phyloP scores from a whole-genome alignment of 2,888 invertebrate genomes.

The Dolichomitus sp. region DNA sequence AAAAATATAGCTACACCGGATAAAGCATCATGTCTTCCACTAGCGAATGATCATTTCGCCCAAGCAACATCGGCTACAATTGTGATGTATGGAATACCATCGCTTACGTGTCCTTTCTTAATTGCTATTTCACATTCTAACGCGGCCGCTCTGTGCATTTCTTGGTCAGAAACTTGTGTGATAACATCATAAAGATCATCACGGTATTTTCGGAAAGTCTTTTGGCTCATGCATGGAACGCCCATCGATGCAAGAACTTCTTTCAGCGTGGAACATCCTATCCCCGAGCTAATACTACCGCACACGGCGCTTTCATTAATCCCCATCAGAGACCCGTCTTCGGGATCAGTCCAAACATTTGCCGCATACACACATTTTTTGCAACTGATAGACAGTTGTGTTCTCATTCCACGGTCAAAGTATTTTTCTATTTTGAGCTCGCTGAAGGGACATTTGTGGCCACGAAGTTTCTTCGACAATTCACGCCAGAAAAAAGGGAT shows the following conservation, averaged over 20 bases:
- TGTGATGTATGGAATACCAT: slow-evolving; percentile 51
- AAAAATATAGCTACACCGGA: slow-evolving; percentile 51
- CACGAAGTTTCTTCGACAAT: too few species aligned
- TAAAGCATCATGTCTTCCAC: slow-evolving; percentile 47
- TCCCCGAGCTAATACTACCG: slow-evolving; percentile 18
- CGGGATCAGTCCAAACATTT: neutral
- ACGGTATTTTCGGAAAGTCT: slow-evolving; percentile 30
- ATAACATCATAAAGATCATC: slow-evolving; percentile 6
- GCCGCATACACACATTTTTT: neutral
- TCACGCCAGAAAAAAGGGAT: too few species aligned
- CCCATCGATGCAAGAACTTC: slow-evolving; percentile 33
- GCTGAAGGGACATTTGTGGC: slow-evolving; percentile 11
- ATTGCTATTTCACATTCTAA: slow-evolving; percentile 28
- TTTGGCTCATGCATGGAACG: slow-evolving; percentile 32
- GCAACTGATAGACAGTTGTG: slow-evolving; percentile 13
- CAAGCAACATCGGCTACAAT: slow-evolving; percentile 58
- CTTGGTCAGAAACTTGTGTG: neutral
- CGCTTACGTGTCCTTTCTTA: slow-evolving; percentile 8
- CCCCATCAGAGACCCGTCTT: neutral
- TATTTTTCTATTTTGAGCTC: neutral
- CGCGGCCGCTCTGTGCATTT: slow-evolving; percentile 20
- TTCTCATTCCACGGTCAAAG: slow-evolving; percentile 12
- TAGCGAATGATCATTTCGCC: slow-evolving; percentile 56
- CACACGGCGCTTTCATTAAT: slow-evolving; percentile 42
- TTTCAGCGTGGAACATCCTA: neutral